Base-by-base conservation (phyloP, 2,888 invertebrate species). In the Hemaris fuciformis region DNA sequence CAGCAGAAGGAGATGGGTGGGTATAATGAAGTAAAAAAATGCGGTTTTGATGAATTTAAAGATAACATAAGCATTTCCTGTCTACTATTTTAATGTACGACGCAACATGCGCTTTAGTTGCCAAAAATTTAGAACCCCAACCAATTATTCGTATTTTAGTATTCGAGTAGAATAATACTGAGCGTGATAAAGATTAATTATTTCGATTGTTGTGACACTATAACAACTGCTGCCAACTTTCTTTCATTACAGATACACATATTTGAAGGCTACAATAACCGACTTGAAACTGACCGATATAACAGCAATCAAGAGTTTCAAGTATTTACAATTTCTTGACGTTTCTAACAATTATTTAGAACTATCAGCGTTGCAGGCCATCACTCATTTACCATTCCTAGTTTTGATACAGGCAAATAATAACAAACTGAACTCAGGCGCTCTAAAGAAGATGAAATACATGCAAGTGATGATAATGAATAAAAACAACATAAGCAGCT, bases 381-480 rank as follows among this genome's bases (percentile, higher is more conserved):
- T 95, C 4, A 77, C 89, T 0, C 80, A 88, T 27, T 83, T 95
- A 71, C 94, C 94, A 0, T 94, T 85, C 71, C 77, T 95, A 61
- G 75, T 95, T 0, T 83, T 94, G 22, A 83, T 95, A 15, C 93
- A 93, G 46, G 94, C 94, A 0, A 94, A 94, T 66, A 80, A 89
- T 15, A 95, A 95, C 73, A 66, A 77, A 5, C 71, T 94, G 0
- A 75, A 79, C 8, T 93, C 93, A 0, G 93, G 89, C 0, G 89
- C 83, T 18, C 79, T 95, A 48, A 88, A 86, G 7, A 84, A 81
- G 60, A 93, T 93, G 86, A 89, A 89, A 60, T 94, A 93, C 68
- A 86, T 95, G n/a, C 95, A 95, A 93, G 93, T 94, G 0, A 79
- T 95, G 5, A 90, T 93, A 25, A 69, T 95, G 68, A 94, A 93